A percentile compares a stretch with the other conserved stretches of the same genome.
These are phyloP conservation scores for Tenodera sinensis DNA, from an alignment of 2,888 invertebrate genomes.

Conservation along the genomic window DNA sequence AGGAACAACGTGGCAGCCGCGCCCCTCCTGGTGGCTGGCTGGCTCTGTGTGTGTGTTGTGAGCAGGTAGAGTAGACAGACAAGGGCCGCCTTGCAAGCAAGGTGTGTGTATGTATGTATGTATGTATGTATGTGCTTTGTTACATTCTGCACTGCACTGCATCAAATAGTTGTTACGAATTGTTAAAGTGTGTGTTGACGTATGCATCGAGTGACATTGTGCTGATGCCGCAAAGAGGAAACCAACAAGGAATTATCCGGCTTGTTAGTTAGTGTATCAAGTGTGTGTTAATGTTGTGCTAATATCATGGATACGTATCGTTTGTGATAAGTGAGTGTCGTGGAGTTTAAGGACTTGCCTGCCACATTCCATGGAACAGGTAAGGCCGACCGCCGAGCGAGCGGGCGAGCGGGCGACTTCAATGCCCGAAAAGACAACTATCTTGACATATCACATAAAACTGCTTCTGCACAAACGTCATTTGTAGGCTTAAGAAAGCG, in stretches of 20 bases:
- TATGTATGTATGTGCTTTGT: too few relatives aligned
- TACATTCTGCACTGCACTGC: too few relatives aligned
- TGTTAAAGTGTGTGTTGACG: too few relatives aligned
- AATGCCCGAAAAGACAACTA: not conserved
- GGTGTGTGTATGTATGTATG: not conserved
- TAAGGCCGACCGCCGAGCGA: too few relatives aligned
- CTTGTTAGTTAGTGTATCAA: too few relatives aligned
- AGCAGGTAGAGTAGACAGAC: not conserved
- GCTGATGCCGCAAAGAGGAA: too few relatives aligned
- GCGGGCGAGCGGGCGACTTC: not conserved
- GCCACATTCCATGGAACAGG: not conserved
- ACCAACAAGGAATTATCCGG: too few relatives aligned
- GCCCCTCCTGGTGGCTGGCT: not conserved
- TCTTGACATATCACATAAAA: not conserved
- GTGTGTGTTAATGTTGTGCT: not conserved
- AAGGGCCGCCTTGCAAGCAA: not conserved
- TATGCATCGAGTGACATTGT: too few relatives aligned
- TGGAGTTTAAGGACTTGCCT: not conserved
- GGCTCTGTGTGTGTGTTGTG: too few relatives aligned
- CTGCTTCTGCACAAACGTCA: too few relatives aligned
- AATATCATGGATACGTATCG: not conserved
- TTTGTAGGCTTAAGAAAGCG: too few relatives aligned
- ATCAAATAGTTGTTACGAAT: too few relatives aligned
- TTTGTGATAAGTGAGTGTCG: not conserved
- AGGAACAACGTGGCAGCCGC: not conserved